Evolutionary conservation across 2,113 vertebrate species (phyloP).

Genomic region (Toxotes chatareus): DNA sequence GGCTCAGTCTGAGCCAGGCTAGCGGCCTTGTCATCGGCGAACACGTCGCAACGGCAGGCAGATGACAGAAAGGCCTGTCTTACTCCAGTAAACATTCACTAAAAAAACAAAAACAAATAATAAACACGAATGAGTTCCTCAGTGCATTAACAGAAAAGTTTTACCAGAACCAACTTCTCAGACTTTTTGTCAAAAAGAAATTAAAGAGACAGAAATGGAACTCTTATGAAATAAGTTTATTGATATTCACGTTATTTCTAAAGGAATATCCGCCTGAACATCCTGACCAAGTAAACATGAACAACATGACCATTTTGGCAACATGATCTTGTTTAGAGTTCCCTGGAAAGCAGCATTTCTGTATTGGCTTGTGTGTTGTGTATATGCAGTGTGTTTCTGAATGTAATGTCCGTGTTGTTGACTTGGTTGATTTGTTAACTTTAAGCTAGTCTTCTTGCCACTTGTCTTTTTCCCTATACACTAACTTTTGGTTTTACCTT

Average conservation of each 20-base stretch:
- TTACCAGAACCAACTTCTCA: slow-evolving; percentile 9
- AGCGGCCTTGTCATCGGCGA: slow-evolving; percentile 44
- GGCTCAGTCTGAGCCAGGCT: slow-evolving; percentile 60
- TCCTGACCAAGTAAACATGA: background rate
- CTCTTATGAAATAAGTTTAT: background rate
- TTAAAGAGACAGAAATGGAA: background rate
- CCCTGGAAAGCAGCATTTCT: background rate
- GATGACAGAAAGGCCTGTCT: slow-evolving; percentile 56
- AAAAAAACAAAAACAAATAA: slow-evolving; percentile 43
- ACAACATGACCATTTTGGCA: too few species aligned
- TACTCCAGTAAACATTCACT: slow-evolving; percentile 51
- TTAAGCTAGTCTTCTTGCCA: too few species aligned
- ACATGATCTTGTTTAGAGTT: background rate
- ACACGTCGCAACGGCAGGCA: slow-evolving; percentile 27
- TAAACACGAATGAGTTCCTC: background rate
- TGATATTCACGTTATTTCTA: background rate
- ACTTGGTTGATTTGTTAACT: too few species aligned
- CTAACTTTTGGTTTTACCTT: too few species aligned
- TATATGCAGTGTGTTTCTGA: too few species aligned
- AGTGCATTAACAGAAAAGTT: slow-evolving; percentile 38
- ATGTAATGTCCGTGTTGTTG: too few species aligned
- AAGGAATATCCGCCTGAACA: background rate
- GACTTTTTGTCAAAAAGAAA: background rate
- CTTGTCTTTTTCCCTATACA: too few species aligned
- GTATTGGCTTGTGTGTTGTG: too few species aligned